Base-by-base conservation (phyloP, 2,888 invertebrate species). In the Periphyllus acericola region DNA sequence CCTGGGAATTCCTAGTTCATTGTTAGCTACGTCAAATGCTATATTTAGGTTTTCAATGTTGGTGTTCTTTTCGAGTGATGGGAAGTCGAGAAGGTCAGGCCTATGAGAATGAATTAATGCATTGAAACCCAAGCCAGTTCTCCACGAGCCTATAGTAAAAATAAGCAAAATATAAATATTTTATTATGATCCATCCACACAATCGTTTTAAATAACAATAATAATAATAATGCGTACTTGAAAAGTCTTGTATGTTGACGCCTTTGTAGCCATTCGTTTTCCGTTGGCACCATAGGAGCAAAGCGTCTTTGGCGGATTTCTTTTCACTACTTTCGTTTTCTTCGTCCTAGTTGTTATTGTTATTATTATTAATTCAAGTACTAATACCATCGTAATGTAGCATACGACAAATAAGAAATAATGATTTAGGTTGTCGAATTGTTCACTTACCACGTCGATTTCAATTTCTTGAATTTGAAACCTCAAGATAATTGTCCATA, bases 401-500 rank as follows among this genome's bases (percentile, higher is more conserved):
- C n/a, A 86, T 32, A 14, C 1, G 46, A 14, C 8, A 46, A 46
- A 46, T 46, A 14, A 46, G 8, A 78, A 68, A 60, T 25, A 60
- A 60, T 60, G 4, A 25, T 60, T 25, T 21, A 60, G 25, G 60
- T 2, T 8, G 21, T 1, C 3, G 46, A 89, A 17, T 74, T 55
- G 46, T 34, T 79, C 83, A 94, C 95, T 94, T 91, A 97, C 97
- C 92, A 98, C 97, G 92, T 98, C 98, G 90, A 98, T 98, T 93
- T 98, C 98, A 91, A 98, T 98, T 93, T 98, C 98, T 92, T 98
- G 99, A 91, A 99, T 99, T 94, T 99, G 99, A 94, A 99, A 99
- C 89, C 99, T 94, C 90, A 99, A 94, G 93, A 99, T 99, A 91
- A 99, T 99, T 89, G 99, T 99, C 99, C 99, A 99, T 90, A 99